Percentiles rank a stretch among this genome's conserved stretches.
Conservation (phyloP, 2,888 invertebrate species). For the Diarsia dahlii region DNA sequence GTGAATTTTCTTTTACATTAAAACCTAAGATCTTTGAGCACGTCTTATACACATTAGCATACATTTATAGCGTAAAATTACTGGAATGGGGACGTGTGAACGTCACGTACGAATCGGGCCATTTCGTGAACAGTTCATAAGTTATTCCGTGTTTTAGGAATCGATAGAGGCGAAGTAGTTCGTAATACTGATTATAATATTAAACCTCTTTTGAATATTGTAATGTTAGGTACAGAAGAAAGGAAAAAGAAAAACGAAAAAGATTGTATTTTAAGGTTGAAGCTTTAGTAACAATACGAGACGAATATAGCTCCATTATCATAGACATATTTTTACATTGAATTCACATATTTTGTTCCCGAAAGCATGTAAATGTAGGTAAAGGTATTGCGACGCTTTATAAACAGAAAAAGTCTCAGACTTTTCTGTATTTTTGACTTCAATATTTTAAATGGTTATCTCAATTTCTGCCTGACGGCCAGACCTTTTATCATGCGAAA, state of each 20-base stretch:
- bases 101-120: slow-evolving; percentile 27
- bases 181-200: not conserved
- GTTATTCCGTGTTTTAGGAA: slow-evolving; percentile 31
- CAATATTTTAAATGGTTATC: not conserved
- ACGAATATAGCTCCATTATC: not conserved
- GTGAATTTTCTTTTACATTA: slow-evolving; percentile 32
- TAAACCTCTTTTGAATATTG: slow-evolving; percentile 4
- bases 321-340: slow-evolving; percentile 19
- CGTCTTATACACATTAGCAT: slow-evolving; percentile 27
- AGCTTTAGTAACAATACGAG: not conserved
- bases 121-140: slow-evolving; percentile 26
- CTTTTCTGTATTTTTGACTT: not conserved
- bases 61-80: slow-evolving; percentile 26
- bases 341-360: slow-evolving; percentile 21
- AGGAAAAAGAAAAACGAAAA: not conserved
- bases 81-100: slow-evolving; percentile 19
- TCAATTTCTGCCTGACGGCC: not conserved
- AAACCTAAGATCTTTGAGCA: slow-evolving; percentile 37
- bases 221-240: not conserved
- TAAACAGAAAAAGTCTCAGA: not conserved
- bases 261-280: not conserved
- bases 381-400: not conserved
- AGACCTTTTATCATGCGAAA: not conserved
- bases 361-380: not conserved
- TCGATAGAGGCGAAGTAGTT: not conserved